Percentiles rank a stretch among this genome's conserved stretches.
Conservation (phyloP, 2,888 invertebrate species). For the Napeogenes sylphis region DNA sequence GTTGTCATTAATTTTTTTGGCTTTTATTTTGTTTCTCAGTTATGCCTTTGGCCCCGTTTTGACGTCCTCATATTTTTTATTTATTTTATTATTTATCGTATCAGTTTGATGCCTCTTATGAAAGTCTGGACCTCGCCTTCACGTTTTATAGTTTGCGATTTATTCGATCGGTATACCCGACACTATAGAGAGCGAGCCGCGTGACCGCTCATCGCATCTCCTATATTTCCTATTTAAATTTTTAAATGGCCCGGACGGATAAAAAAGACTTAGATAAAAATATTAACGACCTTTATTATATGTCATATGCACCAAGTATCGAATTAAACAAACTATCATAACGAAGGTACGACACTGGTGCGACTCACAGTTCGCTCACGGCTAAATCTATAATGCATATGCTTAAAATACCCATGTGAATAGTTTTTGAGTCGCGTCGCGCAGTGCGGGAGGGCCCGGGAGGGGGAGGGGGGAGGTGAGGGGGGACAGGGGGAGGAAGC, state of each 20-base stretch:
- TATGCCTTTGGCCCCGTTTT: slow-evolving; percentile 45
- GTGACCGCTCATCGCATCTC: not conserved
- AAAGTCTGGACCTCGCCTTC: not conserved
- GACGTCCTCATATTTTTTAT: slow-evolving; percentile 64
- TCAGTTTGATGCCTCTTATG: not conserved
- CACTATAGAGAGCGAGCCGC: not conserved
- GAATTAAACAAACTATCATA: slow-evolving; percentile 30
- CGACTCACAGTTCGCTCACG: slow-evolving; percentile 55
- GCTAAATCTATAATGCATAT: slow-evolving; percentile 58
- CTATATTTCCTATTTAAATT: too few relatives aligned
- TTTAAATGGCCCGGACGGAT: slow-evolving; percentile 5
- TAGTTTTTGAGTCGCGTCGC: slow-evolving; percentile 75
- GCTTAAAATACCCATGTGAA: slow-evolving; percentile 65
- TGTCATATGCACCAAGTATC: slow-evolving; percentile 26
- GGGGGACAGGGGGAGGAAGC: slow-evolving; percentile 33
- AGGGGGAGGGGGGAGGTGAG: slow-evolving; percentile 70
- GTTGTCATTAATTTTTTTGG: slow-evolving; percentile 47
- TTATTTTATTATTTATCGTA: slow-evolving; percentile 26
- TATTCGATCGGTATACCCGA: not conserved
- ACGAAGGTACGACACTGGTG: slow-evolving; percentile 56
- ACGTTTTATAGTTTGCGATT: slow-evolving; percentile 3
- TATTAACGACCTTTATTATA: slow-evolving; percentile 16
- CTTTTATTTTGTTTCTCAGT: slow-evolving; percentile 32
- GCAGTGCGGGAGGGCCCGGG: slow-evolving; percentile 36
- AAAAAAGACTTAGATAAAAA: slow-evolving; percentile 32